Conservation (phyloP, 2,888 invertebrate species). For the Allacma fusca region DNA sequence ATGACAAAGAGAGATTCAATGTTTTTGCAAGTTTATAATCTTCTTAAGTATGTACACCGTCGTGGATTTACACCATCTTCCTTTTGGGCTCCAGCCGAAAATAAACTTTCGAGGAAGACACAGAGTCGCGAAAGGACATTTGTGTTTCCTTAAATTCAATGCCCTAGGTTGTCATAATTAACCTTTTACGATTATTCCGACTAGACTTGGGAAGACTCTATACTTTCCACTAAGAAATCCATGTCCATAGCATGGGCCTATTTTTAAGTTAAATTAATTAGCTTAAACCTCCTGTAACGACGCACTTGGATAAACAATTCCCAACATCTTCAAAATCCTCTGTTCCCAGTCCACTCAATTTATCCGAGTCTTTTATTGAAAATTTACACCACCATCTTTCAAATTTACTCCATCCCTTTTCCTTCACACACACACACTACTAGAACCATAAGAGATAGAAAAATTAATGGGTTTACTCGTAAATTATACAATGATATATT, state of each 20-base stretch:
- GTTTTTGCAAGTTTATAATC: constrained; percentile 41
- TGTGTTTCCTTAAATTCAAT: constrained; percentile 5
- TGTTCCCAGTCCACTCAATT: not conserved
- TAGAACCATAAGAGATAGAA: too few species aligned
- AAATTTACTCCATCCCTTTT: too few species aligned
- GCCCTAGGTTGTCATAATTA: constrained; percentile 8
- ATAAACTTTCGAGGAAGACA: constrained; percentile 14
- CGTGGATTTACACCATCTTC: constrained; percentile 17
- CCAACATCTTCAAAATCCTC: not conserved
- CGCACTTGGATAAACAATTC: not conserved
- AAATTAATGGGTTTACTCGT: too few species aligned
- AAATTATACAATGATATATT: too few species aligned
- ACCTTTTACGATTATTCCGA: constrained; percentile 6
- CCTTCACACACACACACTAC: too few species aligned
- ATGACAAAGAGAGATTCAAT: constrained; percentile 42
- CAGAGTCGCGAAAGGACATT: not conserved
- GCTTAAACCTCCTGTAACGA: not conserved
- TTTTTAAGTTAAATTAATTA: not conserved
- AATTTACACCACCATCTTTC: too few species aligned
- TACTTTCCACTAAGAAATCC: constrained; percentile 1
- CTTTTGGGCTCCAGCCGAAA: not conserved
- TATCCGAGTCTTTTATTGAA: too few species aligned
- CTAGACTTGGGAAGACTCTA: not conserved
- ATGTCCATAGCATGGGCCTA: not conserved
- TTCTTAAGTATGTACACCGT: constrained; percentile 27